phyloP scores from a whole-genome alignment of 2,797 vertebrate species.

The Chloroceryle amazona region DNA sequence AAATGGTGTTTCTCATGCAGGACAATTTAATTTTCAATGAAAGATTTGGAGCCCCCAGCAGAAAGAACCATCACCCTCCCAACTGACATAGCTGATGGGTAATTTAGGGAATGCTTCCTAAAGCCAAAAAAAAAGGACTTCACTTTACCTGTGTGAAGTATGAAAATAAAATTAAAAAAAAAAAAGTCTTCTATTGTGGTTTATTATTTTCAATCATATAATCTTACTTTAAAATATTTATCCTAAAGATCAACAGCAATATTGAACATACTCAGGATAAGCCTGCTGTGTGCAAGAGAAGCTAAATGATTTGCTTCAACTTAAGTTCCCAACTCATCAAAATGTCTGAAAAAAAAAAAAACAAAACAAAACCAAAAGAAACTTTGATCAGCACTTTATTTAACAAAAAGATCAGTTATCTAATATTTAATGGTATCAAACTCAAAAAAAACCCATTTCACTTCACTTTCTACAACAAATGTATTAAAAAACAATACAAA shows the following conservation, averaged over 20 bases:
- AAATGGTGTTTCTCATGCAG: rapidly evolving
- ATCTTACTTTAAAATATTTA: neutral
- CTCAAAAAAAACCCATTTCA: neutral
- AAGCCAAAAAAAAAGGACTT: neutral
- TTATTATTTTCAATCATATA: neutral
- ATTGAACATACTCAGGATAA: neutral
- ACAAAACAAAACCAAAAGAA: neutral
- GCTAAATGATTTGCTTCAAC: neutral
- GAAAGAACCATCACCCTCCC: neutral
- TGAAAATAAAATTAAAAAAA: neutral
- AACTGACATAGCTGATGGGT: neutral
- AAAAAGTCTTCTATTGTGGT: neutral
- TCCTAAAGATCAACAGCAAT: neutral
- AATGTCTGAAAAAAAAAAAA: neutral
- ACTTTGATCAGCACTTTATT: conserved; percentile 68
- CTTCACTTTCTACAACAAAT: conserved; percentile 38
- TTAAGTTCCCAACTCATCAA: neutral
- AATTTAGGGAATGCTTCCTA: neutral
- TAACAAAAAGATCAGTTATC: conserved; percentile 63
- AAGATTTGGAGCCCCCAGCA: neutral
- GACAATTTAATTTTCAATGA: neutral
- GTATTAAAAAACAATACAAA: conserved; percentile 54
- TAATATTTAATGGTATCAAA: conserved; percentile 46
- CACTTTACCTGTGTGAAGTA: neutral
- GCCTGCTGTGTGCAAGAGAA: neutral